Evolutionary conservation across 2,797 vertebrate species (phyloP), one percentile per base, ranked within the genome.

Genomic region (Trematomus bernacchii): DNA sequence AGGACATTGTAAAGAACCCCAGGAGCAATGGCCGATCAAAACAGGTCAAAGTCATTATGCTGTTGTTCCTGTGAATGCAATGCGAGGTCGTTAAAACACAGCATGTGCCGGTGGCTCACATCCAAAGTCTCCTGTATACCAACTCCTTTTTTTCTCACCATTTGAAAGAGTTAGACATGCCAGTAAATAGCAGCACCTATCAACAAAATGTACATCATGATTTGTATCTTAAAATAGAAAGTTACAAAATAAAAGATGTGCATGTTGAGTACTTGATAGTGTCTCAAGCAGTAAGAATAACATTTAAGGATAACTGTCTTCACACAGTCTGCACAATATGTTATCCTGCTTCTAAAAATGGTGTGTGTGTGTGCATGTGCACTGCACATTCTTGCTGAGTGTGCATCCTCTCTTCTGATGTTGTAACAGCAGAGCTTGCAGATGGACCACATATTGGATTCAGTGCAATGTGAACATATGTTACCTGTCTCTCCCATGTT

Each of bases 391-490:
- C 27, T 43, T 79, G 82, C 66, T 77, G 78, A 86, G 75, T 77
- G 21, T 83, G 72, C 78, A 50, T 63, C 68, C 47, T 80, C 33
- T 64, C 30, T 13, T 71, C 27, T 73, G 64, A 83, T 84, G 71
- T 76, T 84, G 69, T 54, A 44, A 74, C 71, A 23, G 54, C 60
- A 64, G 63, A 76, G 55, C 76, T 72, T 82, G 42, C 73, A 78
- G 59, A 85, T 43, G 65, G 80, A 84, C 83, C 66, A 63, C 76
- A 66, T 67, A 65, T 71, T 84, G 79, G 54, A 82, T 79, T 66
- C 58, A 54, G 48, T 63, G 54, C 14, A 59, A 47, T 27, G 53
- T 40, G 53, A 83, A 62, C 79, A 78, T 73, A 77, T 77, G 86
- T 66, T 73, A 65, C 58, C 66, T 42, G 69, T 61, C 76, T 67